Base-by-base conservation (phyloP, 1,140 invertebrate genomes). In the Hycleus cichorii region DNA sequence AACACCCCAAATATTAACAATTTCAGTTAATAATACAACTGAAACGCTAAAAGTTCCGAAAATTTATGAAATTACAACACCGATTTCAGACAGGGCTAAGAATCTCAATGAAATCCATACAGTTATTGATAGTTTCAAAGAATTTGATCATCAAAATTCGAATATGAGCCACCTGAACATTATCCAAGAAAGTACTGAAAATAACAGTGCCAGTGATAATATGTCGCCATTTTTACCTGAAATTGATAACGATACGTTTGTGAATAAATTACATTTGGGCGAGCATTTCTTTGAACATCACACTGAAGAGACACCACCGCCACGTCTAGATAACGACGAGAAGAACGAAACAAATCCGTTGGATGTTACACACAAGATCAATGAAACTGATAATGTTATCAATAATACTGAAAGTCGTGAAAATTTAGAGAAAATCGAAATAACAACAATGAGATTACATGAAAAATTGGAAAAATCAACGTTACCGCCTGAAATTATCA, bases 211-310 rank as follows among this genome's bases (percentile, higher is more conserved):
- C 46, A 42, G 61, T 9, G 69, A 74, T 11, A 77, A 82, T 62
- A 83, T 83, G 81, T 83, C 80, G 57, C 83, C 83, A 12, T 85
- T 81, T 61, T 69, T 84, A 60, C 80, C 83, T 6, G 82, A 85
- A 65, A 71, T 80, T 24, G 81, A 81, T 72, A 81, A 81, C 68
- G 79, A 78, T 63, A 77, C 74, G 27, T 72, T 80, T 26, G 74
- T 80, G 0, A 77, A 80, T 63, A 80, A 77, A 66, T 64, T 81
- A 39, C 76, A 79, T 70, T 76, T 69, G 3, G 70, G 65, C 39
- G 69, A 68, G 42, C 65, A 66, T 32, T 66, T 60, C 40, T 59
- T 58, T 10, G 57, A 53, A 8, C 48, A 57, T 10, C 39, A 56
- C 11, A 69, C 64, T 38, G 59, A 62, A 7, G 64, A 32, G 60